A percentile compares a stretch with the other conserved stretches of the same genome.
Evolutionary conservation across 2,888 invertebrate genomes (phyloP).

Genomic region (Globia sparganii): DNA sequence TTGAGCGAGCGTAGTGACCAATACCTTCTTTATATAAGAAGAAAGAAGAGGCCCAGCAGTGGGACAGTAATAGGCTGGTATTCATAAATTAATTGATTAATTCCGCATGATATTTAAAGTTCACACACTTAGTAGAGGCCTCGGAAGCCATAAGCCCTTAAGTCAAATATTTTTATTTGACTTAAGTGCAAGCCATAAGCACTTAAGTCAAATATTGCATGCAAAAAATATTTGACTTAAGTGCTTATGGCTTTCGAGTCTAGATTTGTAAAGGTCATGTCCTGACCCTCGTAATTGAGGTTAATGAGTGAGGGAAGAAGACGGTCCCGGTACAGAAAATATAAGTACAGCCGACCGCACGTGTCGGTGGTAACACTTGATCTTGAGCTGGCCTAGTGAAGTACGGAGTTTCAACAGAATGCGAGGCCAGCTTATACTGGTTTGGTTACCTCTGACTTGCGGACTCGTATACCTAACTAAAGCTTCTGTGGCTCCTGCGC

Average conservation of each 20-base stretch:
- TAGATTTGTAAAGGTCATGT: conserved; percentile 34
- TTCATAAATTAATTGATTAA: too few relatives aligned
- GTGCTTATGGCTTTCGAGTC: too few relatives aligned
- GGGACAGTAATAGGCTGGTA: too few relatives aligned
- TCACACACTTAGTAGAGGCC: conserved; percentile 7
- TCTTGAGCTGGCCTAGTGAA: background rate
- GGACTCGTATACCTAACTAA: background rate
- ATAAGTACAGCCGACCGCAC: background rate
- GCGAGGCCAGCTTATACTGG: background rate
- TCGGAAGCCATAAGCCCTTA: too few relatives aligned
- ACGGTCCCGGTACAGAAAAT: background rate
- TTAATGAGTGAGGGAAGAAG: conserved; percentile 25
- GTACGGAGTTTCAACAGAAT: background rate
- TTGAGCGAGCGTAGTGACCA: too few relatives aligned
- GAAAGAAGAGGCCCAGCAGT: too few relatives aligned
- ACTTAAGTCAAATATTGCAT: too few relatives aligned
- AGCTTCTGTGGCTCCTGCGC: background rate
- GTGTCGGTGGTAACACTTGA: background rate
- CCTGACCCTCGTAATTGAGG: conserved; percentile 14
- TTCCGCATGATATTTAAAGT: conserved; percentile 25
- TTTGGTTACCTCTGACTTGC: background rate
- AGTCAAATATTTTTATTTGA: too few relatives aligned
- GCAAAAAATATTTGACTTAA: too few relatives aligned
- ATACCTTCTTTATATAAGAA: too few relatives aligned
- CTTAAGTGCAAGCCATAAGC: too few relatives aligned